Percentiles rank a stretch among this genome's conserved stretches.
Conservation (phyloP, 2,113 vertebrate genomes). For the Puntigrus tetrazona region DNA sequence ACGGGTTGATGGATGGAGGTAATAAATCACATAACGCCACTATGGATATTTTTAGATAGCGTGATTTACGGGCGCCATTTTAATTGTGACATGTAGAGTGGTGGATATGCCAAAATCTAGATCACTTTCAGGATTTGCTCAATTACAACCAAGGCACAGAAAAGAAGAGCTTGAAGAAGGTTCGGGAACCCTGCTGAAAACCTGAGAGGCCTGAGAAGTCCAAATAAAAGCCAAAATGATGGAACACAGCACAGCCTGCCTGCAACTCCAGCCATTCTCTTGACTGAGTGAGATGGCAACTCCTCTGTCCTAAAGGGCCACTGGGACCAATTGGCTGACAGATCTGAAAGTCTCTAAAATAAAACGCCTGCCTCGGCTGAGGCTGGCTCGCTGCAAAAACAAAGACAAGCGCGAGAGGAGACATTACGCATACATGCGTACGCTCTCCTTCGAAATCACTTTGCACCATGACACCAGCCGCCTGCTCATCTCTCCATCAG, state of each 20-base stretch:
- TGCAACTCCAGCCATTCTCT: slow-evolving; percentile 33
- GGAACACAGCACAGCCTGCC: slow-evolving; percentile 37
- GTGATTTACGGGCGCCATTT: background rate
- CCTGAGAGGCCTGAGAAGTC: background rate
- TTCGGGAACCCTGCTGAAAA: background rate
- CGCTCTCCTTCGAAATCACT: background rate
- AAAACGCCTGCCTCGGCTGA: slow-evolving; percentile 37
- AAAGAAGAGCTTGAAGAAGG: background rate
- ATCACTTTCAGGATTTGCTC: background rate
- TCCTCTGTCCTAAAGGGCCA: slow-evolving; percentile 1
- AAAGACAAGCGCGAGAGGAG: background rate
- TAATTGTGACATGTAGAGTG: background rate
- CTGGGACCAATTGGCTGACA: slow-evolving; percentile 30
- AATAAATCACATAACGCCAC: background rate
- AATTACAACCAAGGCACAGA: background rate
- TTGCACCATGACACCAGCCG: background rate
- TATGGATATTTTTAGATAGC: background rate
- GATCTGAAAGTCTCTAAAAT: slow-evolving; percentile 36
- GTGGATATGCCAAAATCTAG: background rate
- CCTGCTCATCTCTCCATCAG: background rate
- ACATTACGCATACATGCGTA: no score
- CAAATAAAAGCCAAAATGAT: slow-evolving; percentile 31
- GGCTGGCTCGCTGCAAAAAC: background rate
- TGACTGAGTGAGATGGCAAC: slow-evolving; percentile 30
- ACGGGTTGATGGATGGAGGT: background rate